Evolutionary conservation across 2,888 invertebrate species (phyloP).

Genomic region (Argynnis bischoffii): DNA sequence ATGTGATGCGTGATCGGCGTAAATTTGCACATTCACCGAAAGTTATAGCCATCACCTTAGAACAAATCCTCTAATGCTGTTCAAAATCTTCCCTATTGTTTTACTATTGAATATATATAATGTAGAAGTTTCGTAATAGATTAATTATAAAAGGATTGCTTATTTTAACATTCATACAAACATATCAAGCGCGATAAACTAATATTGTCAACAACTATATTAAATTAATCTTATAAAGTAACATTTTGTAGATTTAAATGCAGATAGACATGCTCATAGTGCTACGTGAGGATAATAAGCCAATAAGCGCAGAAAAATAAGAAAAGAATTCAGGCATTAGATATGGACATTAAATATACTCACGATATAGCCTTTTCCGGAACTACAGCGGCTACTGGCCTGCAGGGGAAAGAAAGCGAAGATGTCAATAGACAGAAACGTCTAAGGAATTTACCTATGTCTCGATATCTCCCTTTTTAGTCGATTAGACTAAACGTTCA

Average conservation of each 20-base stretch:
- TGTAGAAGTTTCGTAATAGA: too few species aligned
- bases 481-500: conserved; percentile 6
- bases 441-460: conserved; percentile 31
- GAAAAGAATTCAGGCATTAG: conserved; percentile 38
- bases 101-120: background rate
- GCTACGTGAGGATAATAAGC: conserved; percentile 43
- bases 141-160: too few species aligned
- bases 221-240: too few species aligned
- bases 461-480: conserved; percentile 23
- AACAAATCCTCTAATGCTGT: conserved; percentile 40
- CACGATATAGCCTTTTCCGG: conserved; percentile 97
- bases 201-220: too few species aligned
- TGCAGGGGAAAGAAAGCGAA: conserved; percentile 84
- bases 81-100: conserved; percentile 12
- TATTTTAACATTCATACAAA: too few species aligned
- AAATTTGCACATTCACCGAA: conserved; percentile 75
- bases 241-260: background rate
- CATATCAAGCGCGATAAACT: too few species aligned
- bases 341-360: conserved; percentile 83
- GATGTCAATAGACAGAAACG: conserved; percentile 75
- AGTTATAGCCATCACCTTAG: conserved; percentile 61
- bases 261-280: conserved; percentile 16
- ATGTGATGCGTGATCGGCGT: conserved; percentile 77
- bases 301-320: conserved; percentile 37
- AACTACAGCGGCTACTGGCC: conserved; percentile 96